These are phyloP conservation scores for Protaetia brevitarsis DNA, from an alignment of 1,140 invertebrate genomes.

Conservation along the genomic window DNA sequence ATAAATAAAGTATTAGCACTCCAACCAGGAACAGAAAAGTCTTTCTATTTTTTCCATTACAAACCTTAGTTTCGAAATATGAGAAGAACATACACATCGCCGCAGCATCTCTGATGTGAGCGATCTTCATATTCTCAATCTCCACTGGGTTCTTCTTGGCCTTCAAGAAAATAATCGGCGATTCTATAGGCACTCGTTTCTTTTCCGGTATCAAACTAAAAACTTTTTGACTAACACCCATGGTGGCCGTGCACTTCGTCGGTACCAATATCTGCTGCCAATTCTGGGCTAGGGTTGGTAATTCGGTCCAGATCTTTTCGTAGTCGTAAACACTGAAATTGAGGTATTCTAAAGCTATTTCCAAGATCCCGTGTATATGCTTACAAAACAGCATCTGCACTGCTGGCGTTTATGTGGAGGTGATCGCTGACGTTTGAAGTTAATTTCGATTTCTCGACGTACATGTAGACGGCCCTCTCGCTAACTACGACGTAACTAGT, in stretches of 20 bases:
- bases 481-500: slow-evolving; percentile 69
- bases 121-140: slow-evolving; percentile 80
- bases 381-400: slow-evolving; percentile 38
- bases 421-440: slow-evolving; percentile 33
- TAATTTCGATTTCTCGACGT: slow-evolving; percentile 57
- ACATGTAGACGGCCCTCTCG: slow-evolving; percentile 52
- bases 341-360: background rate
- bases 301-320: slow-evolving; percentile 64
- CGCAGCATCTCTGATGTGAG: slow-evolving; percentile 81
- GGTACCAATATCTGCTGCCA: slow-evolving; percentile 71
- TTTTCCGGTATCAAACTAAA: slow-evolving; percentile 60
- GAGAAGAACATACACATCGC: slow-evolving; percentile 88
- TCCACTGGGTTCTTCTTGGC: slow-evolving; percentile 84
- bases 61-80: slow-evolving; percentile 77
- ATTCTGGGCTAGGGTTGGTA: slow-evolving; percentile 62
- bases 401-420: slow-evolving; percentile 34
- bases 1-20: no score
- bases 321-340: slow-evolving; percentile 68
- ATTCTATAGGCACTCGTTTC: slow-evolving; percentile 59
- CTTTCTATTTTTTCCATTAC: no score
- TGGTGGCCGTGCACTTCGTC: slow-evolving; percentile 64
- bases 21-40: no score
- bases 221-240: slow-evolving; percentile 75
- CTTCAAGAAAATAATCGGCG: slow-evolving; percentile 78
- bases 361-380: background rate